Evolutionary conservation across 2,797 vertebrate genomes (phyloP).

Genomic region (Pangasius sanitwongsei): DNA sequence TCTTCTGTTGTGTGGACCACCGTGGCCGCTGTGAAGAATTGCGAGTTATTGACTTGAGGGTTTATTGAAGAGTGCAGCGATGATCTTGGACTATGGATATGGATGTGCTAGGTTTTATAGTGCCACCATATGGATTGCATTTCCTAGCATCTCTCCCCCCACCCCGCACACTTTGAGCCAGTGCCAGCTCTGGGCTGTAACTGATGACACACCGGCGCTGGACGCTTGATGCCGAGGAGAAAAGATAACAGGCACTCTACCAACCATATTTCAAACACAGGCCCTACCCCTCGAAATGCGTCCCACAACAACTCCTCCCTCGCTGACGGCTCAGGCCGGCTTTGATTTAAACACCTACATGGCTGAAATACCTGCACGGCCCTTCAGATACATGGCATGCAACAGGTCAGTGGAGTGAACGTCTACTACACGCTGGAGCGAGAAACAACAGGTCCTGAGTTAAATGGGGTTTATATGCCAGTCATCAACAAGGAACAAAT

Average conservation of each 20-base stretch:
- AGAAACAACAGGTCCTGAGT: conserved; percentile 56
- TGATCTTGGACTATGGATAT: conserved; percentile 67
- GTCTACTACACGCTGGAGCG: conserved; percentile 63
- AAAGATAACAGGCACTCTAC: conserved; percentile 77
- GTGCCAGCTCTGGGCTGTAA: conserved; percentile 69
- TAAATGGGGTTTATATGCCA: conserved; percentile 1
- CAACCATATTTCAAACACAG: conserved; percentile 71
- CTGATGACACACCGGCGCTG: conserved; percentile 75
- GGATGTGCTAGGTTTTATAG: conserved; percentile 72
- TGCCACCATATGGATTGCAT: conserved; percentile 72
- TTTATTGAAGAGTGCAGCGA: conserved; percentile 58
- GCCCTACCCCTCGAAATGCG: conserved; percentile 58
- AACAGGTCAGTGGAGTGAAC: conserved; percentile 69
- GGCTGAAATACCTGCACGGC: conserved; percentile 68
- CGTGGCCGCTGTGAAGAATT: conserved; percentile 31
- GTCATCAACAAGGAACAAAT: background rate
- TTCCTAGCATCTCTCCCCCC: conserved; percentile 68
- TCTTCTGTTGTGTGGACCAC: conserved; percentile 41
- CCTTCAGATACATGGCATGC: conserved; percentile 67
- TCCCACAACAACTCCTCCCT: conserved; percentile 58
- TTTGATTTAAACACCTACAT: conserved; percentile 76
- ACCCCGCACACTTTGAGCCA: conserved; percentile 60
- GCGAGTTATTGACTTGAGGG: conserved; percentile 55
- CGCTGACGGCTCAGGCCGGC: conserved; percentile 52
- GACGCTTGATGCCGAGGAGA: conserved; percentile 69